These are phyloP conservation scores for Hydrotaea cyrtoneurina DNA, from an alignment of 2,888 invertebrate species.

Conservation along the genomic window DNA sequence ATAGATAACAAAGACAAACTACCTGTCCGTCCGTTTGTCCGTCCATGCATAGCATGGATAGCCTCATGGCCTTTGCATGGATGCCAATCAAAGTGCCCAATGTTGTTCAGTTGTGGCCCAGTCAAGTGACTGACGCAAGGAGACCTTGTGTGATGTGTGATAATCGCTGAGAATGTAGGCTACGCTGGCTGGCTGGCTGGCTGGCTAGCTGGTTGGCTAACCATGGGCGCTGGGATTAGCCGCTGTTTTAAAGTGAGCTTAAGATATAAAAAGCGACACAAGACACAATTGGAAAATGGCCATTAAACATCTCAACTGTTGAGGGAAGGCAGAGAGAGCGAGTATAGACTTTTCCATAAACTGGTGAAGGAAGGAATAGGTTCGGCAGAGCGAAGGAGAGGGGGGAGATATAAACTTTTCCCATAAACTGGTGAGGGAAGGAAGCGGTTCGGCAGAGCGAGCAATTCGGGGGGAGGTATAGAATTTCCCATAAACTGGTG, in stretches of 20 bases:
- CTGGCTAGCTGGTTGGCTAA: neutral
- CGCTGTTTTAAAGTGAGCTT: constrained; percentile 4
- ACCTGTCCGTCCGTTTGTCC: neutral
- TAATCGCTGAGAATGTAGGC: constrained; percentile 32
- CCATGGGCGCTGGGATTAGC: constrained; percentile 23
- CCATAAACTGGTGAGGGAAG: no score
- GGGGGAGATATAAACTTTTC: no score
- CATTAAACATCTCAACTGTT: neutral
- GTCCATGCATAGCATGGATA: neutral
- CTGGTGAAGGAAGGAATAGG: no score
- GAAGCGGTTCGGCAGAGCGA: no score
- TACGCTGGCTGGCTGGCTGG: neutral
- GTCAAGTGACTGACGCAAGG: neutral
- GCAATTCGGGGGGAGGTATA: no score
- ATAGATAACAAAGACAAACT: neutral
- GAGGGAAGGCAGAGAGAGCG: neutral
- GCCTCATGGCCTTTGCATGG: constrained; percentile 13
- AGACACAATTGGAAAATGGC: neutral
- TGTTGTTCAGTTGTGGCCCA: constrained; percentile 7
- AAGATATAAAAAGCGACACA: neutral
- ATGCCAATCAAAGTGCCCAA: constrained; percentile 27
- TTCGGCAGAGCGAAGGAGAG: no score
- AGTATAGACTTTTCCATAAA: no score
- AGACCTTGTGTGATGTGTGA: constrained; percentile 10
- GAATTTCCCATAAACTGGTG: no score